phyloP scores from a whole-genome alignment of 1,140 invertebrate genomes.

The Zelostemma sp. region DNA sequence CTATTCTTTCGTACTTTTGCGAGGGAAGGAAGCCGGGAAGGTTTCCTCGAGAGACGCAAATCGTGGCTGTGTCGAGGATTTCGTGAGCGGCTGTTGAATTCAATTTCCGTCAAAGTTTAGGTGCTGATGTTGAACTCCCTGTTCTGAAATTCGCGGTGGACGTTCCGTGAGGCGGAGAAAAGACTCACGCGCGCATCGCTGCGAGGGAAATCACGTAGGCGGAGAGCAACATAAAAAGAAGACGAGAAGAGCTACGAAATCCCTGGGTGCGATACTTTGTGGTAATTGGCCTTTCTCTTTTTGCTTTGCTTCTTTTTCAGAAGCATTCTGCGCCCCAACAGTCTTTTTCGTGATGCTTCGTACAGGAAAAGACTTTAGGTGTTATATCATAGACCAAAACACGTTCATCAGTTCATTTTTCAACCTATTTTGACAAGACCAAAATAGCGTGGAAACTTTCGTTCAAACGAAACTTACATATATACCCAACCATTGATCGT shows the following conservation, averaged over 20 bases:
- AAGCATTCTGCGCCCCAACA: too few relatives aligned
- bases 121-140: conserved; percentile 20
- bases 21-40: conserved; percentile 17
- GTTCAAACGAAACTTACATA: neutral
- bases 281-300: conserved; percentile 53
- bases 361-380: conserved; percentile 32
- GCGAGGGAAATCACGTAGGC: conserved; percentile 51
- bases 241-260: conserved; percentile 39
- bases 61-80: conserved; percentile 7
- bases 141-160: conserved; percentile 10
- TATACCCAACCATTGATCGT: too few relatives aligned
- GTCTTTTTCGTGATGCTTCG: conserved; percentile 14
- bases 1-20: conserved; percentile 24
- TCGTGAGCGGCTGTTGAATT: conserved; percentile 25
- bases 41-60: conserved; percentile 27
- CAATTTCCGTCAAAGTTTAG: conserved; percentile 10
- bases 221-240: conserved; percentile 17
- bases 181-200: neutral
- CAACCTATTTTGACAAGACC: neutral
- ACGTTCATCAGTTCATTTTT: conserved; percentile 25
- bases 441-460: neutral
- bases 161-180: neutral
- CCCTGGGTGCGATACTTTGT: conserved; percentile 38
- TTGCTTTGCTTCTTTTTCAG: conserved; percentile 39
- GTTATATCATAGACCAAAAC: conserved; percentile 16